A percentile compares a stretch with the other conserved stretches of the same genome.
Evolutionary conservation across 1,140 invertebrate genomes (phyloP).

Genomic region (Aphis craccivora): DNA sequence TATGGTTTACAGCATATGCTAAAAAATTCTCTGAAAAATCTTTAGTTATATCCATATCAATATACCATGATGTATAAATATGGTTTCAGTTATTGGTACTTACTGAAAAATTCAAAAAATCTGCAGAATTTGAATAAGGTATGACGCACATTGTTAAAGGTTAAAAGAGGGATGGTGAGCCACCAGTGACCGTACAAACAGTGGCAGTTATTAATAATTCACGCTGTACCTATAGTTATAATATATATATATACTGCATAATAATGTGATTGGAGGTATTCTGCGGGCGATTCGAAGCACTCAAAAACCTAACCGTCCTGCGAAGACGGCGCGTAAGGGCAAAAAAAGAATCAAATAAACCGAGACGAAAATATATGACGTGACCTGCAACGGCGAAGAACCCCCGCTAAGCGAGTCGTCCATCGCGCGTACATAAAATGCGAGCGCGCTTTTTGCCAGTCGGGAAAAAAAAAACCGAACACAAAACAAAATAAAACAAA

Average conservation of each 20-base stretch:
- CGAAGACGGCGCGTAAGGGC: neutral
- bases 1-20: too few species aligned
- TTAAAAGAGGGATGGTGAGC: too few species aligned
- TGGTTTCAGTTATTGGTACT: neutral
- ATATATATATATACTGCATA: neutral
- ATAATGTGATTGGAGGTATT: neutral
- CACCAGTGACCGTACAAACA: too few species aligned
- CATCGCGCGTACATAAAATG: neutral
- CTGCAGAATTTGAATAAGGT: neutral
- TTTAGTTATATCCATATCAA: too few species aligned
- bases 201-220: too few species aligned
- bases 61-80: neutral
- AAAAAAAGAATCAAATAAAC: neutral
- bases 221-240: neutral
- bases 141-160: neutral
- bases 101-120: too few species aligned
- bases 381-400: neutral
- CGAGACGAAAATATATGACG: neutral
- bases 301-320: neutral
- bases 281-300: neutral
- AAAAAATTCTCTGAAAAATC: too few species aligned
- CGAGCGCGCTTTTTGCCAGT: neutral
- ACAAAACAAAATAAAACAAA: constrained; percentile 3
- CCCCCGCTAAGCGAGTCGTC: neutral
- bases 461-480: neutral